These are phyloP conservation scores for Brachyistius frenatus DNA, from an alignment of 2,113 vertebrate species.

Conservation along the genomic window DNA sequence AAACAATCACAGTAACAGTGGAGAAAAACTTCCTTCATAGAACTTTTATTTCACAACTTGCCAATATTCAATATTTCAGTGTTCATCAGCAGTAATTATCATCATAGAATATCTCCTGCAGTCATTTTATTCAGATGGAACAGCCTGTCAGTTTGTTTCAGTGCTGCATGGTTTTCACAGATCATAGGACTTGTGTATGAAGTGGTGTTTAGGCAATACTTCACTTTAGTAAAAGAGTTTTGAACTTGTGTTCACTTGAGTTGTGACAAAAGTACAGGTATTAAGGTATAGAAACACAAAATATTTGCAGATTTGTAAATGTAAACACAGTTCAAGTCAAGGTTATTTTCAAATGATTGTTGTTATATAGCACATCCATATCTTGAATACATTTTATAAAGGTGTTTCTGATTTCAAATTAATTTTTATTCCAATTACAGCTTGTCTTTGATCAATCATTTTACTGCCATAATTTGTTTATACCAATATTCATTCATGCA, in stretches of 20 bases:
- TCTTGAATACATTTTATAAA: too few species aligned
- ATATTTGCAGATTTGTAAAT: too few species aligned
- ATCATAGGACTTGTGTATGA: conserved; percentile 25
- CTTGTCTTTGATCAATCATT: too few species aligned
- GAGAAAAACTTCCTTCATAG: conserved; percentile 13
- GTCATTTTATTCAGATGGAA: conserved; percentile 32
- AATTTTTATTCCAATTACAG: too few species aligned
- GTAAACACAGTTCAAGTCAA: too few species aligned
- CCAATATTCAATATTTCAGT: conserved; percentile 36
- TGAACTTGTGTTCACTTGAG: conserved; percentile 2
- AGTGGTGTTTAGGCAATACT: conserved; percentile 30
- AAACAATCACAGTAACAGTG: neutral
- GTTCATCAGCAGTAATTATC: conserved; percentile 39
- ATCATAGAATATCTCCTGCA: conserved; percentile 21
- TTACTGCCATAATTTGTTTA: too few species aligned
- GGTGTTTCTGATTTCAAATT: too few species aligned
- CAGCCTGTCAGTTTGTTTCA: conserved; percentile 3
- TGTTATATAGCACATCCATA: too few species aligned
- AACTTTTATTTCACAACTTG: conserved; percentile 61
- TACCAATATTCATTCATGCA: too few species aligned
- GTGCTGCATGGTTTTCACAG: conserved; percentile 7
- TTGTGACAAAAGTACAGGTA: too few species aligned
- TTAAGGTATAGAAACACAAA: too few species aligned
- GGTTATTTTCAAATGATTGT: too few species aligned
- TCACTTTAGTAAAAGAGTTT: conserved; percentile 50